Evolutionary conservation across 2,797 vertebrate species (phyloP).

Genomic region (Crocodylus rhombifer): DNA sequence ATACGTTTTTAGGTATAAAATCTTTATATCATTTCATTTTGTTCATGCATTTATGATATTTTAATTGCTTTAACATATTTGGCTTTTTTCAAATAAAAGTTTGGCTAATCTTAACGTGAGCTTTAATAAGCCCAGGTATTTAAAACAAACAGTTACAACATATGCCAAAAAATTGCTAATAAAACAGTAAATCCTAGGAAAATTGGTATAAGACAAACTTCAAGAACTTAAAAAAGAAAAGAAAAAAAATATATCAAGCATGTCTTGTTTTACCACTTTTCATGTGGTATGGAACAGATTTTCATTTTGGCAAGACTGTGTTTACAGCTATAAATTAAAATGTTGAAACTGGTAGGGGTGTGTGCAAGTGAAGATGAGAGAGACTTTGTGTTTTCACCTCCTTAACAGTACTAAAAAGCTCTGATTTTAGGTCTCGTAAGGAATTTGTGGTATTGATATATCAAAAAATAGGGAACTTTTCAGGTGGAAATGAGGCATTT

Average conservation of each 20-base stretch:
- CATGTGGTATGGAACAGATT: background rate
- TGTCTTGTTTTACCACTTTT: slow-evolving; percentile 25
- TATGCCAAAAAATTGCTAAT: background rate
- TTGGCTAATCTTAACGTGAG: background rate
- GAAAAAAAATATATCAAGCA: background rate
- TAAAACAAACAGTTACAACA: slow-evolving; percentile 5
- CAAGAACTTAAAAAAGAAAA: background rate
- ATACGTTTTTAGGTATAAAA: background rate
- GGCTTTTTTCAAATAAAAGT: background rate
- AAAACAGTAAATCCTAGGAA: background rate
- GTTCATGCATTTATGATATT: background rate
- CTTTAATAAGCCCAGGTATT: background rate
- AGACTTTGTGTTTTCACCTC: background rate
- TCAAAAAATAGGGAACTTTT: background rate
- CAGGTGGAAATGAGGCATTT: slow-evolving; percentile 29
- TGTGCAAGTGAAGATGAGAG: slow-evolving; percentile 3
- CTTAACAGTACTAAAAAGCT: slow-evolving; percentile 40
- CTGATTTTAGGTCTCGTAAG: slow-evolving; percentile 39
- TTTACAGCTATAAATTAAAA: slow-evolving; percentile 50
- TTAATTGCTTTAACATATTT: background rate
- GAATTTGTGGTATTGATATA: background rate
- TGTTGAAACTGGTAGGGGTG: background rate
- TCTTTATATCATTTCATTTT: background rate
- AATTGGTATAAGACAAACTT: background rate
- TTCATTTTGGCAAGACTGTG: slow-evolving; percentile 1